Base-by-base conservation (phyloP, 2,113 vertebrate genomes). In the Nyctibius bracteatus region DNA sequence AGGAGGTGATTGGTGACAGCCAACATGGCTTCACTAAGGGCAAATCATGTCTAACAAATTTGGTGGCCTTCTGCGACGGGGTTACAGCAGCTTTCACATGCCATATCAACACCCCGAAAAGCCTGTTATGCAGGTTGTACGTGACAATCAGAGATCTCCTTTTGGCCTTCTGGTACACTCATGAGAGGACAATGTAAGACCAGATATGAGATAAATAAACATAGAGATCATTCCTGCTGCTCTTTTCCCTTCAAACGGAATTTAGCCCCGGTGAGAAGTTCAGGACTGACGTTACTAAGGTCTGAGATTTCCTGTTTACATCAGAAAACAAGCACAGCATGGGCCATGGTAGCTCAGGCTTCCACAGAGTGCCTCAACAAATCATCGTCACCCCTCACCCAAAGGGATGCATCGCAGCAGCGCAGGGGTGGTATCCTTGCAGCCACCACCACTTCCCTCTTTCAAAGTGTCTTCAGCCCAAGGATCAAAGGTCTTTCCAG, bases 281-380 rank as follows among this genome's bases (percentile, higher is more conserved):
- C 88, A 93, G 86, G 91, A 67, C 10, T 93, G 94, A 95, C 20
- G 0, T 95, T 89, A 63, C 83, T 84, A 67, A 81, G 52, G 59
- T 81, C 80, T 81, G 92, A 97, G 73, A 51, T 93, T 94, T 86
- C 83, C 83, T 89, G 77, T 96, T 96, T 95, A 89, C 83, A 68
- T 95, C 80, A 87, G 68, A 93, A 93, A 88, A 81, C 82, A 90
- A 84, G 68, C 35, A n/a, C 4, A 81, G 57, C 57, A 61, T 44
- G 89, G 80, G 83, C 86, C 28, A 5, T 61, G 77, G 41, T 65
- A 79, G 65, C 44, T 86, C 65, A 86, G 83, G 65, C 88, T 96
- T 86, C 65, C 80, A 68, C 2, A 1, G 41, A 67, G n/a, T 94
- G 92, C 92, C 91, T 86, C 72, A 72, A 47, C 49, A 79, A 78